phyloP scores from a whole-genome alignment of 1,140 invertebrate genomes.

The Saccostrea echinata region DNA sequence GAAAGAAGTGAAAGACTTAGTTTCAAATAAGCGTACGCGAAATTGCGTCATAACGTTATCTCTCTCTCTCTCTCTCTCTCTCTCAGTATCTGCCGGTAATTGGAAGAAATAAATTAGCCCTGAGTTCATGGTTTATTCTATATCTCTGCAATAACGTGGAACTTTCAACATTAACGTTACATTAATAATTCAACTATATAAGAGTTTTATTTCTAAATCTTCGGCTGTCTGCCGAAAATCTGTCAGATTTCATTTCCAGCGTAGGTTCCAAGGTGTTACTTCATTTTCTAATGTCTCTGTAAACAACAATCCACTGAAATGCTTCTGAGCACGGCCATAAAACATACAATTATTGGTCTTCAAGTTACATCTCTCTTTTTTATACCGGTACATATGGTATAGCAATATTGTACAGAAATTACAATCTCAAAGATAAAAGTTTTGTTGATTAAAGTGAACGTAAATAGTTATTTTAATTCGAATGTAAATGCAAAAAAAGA shows the following conservation, averaged over 20 bases:
- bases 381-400: neutral
- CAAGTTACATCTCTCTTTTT: neutral
- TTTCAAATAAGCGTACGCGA: too few species aligned
- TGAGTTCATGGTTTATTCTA: neutral
- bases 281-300: slow-evolving; percentile 2
- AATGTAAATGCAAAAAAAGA: neutral
- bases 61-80: neutral
- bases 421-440: neutral
- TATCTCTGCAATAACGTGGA: neutral
- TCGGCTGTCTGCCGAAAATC: neutral
- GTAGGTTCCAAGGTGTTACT: neutral
- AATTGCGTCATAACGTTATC: too few species aligned
- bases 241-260: neutral
- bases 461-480: neutral
- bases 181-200: slow-evolving; percentile 34
- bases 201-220: slow-evolving; percentile 9
- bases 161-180: neutral
- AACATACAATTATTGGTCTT: slow-evolving; percentile 2
- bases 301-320: slow-evolving; percentile 27
- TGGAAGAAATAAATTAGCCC: neutral
- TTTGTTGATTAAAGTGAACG: neutral
- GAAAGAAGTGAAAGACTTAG: too few species aligned
- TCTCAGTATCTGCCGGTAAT: neutral
- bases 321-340: neutral
- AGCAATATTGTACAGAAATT: neutral